Percentiles rank a stretch among this genome's conserved stretches.
Conservation (phyloP, 1,140 invertebrate species). For the Ostrea denselamellosa region DNA sequence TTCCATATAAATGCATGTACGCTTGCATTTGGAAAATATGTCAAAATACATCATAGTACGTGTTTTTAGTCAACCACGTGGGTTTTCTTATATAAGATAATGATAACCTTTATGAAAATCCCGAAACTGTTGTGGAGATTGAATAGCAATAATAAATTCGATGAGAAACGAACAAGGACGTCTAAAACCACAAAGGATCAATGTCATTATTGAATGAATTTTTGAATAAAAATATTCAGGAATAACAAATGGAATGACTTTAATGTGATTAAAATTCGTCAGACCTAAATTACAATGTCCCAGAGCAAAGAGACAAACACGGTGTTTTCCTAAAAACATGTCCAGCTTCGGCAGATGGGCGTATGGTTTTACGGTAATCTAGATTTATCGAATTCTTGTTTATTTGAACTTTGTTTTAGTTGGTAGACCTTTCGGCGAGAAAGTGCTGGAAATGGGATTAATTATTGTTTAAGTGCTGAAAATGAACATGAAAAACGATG, state of each 20-base stretch:
- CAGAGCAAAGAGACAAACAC: not conserved
- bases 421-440: conserved; percentile 33
- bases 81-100: too few relatives aligned
- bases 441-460: conserved; percentile 43
- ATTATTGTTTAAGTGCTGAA: conserved; percentile 48
- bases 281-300: not conserved
- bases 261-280: conserved; percentile 42
- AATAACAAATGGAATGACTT: conserved; percentile 35
- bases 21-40: too few relatives aligned
- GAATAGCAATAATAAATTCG: not conserved
- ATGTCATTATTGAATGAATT: conserved; percentile 23
- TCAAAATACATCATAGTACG: too few relatives aligned
- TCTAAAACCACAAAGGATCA: conserved; percentile 8
- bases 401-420: conserved; percentile 43
- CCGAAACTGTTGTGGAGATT: too few relatives aligned
- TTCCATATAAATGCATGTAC: too few relatives aligned
- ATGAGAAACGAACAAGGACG: not conserved
- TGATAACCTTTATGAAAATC: too few relatives aligned
- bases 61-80: too few relatives aligned
- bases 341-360: conserved; percentile 36
- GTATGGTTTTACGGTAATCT: conserved; percentile 29
- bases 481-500: conserved; percentile 39
- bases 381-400: conserved; percentile 29
- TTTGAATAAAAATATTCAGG: conserved; percentile 18
- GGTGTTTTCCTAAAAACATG: not conserved